These are phyloP conservation scores for Alaudala cheleensis DNA, from an alignment of 2,113 vertebrate species.

Conservation along the genomic window DNA sequence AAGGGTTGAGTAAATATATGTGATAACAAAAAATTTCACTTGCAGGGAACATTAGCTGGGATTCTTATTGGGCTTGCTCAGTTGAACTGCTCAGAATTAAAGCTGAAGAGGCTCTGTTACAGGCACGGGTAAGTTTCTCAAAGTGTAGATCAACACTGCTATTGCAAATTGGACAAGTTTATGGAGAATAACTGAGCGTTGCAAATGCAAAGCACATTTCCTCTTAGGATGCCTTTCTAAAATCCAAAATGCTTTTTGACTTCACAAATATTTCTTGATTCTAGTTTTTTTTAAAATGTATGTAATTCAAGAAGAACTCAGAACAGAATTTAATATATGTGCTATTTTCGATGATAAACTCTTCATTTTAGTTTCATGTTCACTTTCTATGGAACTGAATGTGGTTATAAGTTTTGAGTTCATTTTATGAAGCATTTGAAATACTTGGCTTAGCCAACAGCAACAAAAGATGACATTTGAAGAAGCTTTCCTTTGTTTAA, in stretches of 20 bases:
- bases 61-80: slow-evolving; percentile 96
- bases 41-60: slow-evolving; percentile 93
- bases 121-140: slow-evolving; percentile 85
- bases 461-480: neutral
- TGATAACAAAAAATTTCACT: neutral
- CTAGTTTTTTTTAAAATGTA: neutral
- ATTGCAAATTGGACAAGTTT: neutral
- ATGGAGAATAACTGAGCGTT: neutral
- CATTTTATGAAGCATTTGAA: neutral
- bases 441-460: neutral
- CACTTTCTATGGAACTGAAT: neutral
- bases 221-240: neutral
- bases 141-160: neutral
- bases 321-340: neutral
- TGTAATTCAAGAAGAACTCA: neutral
- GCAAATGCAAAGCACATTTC: neutral
- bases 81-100: slow-evolving; percentile 95
- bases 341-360: neutral
- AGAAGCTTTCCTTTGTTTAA: neutral
- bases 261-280: neutral
- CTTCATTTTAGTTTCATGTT: neutral
- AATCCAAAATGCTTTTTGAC: neutral
- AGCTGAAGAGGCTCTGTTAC: slow-evolving; percentile 91
- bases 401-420: neutral
- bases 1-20: neutral